A percentile compares a stretch with the other conserved stretches of the same genome.
phyloP scores from a whole-genome alignment of 2,888 invertebrate genomes.

The Troglohyphantes excavatus region DNA sequence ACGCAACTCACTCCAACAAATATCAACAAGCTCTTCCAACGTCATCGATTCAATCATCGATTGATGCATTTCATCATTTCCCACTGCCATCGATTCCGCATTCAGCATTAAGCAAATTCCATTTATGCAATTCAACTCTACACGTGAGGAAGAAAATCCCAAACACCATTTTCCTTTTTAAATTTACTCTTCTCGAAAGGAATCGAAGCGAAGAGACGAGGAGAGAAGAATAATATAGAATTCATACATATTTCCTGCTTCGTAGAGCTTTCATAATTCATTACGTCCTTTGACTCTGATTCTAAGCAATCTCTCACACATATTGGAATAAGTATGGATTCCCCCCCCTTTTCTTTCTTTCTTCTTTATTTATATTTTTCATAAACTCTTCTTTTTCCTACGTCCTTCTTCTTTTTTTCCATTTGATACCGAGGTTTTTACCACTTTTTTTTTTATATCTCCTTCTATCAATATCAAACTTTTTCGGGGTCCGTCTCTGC shows the following conservation, averaged over 20 bases:
- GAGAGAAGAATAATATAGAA: conserved; percentile 31
- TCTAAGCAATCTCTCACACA: conserved; percentile 53
- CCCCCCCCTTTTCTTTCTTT: conserved; percentile 25
- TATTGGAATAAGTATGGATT: conserved; percentile 75
- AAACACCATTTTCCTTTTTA: conserved; percentile 47
- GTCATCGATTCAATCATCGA: conserved; percentile 48
- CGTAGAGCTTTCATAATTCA: conserved; percentile 62
- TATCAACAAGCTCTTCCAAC: not conserved
- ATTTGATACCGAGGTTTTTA: conserved; percentile 42
- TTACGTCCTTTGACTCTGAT: conserved; percentile 55
- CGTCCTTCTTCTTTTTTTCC: not conserved
- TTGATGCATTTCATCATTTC: conserved; percentile 32
- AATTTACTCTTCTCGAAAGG: conserved; percentile 35
- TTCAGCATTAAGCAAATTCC: conserved; percentile 44
- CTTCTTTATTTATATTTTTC: conserved; percentile 9
- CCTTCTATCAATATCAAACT: conserved; percentile 33
- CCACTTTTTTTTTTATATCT: not conserved
- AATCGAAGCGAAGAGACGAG: not conserved
- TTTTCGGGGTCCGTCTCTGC: conserved; percentile 5
- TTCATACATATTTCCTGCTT: conserved; percentile 55
- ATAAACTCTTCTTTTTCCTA: conserved; percentile 5
- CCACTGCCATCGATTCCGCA: not conserved
- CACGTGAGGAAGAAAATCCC: conserved; percentile 1
- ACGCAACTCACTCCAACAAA: not conserved
- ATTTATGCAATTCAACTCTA: conserved; percentile 36